phyloP scores from a whole-genome alignment of 2,113 vertebrate species.

The Gnathochromis pfefferi region DNA sequence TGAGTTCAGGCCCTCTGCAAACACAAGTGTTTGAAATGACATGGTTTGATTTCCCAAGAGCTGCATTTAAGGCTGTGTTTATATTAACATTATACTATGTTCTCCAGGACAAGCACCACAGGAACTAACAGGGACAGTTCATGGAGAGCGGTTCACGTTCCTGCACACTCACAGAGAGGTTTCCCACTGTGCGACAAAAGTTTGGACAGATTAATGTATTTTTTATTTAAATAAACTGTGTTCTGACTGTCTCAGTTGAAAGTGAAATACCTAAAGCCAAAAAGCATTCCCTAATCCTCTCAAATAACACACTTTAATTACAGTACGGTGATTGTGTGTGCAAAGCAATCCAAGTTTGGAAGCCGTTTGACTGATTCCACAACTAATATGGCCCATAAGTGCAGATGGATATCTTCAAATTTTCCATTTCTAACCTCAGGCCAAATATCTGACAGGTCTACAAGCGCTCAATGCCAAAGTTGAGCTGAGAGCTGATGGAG shows the following conservation, averaged over 20 bases:
- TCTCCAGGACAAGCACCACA: not conserved
- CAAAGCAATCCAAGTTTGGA: not conserved
- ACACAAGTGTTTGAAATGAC: not conserved
- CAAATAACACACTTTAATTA: not conserved
- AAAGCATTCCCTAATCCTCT: not conserved
- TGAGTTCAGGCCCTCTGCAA: not conserved
- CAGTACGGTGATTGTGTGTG: not conserved
- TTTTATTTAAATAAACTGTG: conserved; percentile 3
- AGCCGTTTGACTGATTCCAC: not conserved
- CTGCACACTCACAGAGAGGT: not conserved
- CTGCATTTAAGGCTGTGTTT: not conserved
- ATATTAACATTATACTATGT: not conserved
- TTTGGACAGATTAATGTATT: not conserved
- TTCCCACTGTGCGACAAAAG: not conserved
- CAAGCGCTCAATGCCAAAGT: conserved; percentile 6
- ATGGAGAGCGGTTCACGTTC: not conserved
- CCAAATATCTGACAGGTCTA: not conserved
- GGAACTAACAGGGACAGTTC: not conserved
- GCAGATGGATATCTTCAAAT: conserved; percentile 3
- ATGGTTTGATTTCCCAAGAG: not conserved
- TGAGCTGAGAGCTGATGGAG: not conserved
- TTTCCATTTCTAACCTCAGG: not conserved
- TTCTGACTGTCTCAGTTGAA: not conserved
- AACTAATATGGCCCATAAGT: not conserved
- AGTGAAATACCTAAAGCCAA: not conserved